phyloP scores from a whole-genome alignment of 2,888 invertebrate genomes.

The Neoaliturus tenellus region DNA sequence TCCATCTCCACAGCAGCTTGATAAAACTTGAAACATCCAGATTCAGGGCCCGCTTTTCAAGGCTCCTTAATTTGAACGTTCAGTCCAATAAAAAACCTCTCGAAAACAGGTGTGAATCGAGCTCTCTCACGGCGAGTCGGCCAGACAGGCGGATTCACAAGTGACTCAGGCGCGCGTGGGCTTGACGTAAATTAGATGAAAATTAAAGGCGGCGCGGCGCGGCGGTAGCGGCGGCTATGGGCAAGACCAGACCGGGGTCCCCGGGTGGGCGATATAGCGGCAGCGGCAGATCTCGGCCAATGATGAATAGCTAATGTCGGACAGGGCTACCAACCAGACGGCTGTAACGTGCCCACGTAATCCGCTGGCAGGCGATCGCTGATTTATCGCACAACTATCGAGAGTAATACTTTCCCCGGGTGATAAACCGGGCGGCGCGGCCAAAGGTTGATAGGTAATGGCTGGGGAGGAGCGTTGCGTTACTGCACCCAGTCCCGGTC shows the following conservation, averaged over 20 bases:
- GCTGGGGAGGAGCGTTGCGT: neutral
- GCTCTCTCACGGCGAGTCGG: neutral
- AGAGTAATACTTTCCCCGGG: constrained; percentile 13
- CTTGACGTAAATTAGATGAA: constrained; percentile 44
- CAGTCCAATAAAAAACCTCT: neutral
- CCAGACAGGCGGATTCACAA: neutral
- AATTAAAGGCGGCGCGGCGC: constrained; percentile 18
- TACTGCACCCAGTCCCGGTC: neutral
- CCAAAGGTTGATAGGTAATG: neutral
- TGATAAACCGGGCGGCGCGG: neutral
- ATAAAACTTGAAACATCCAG: no score
- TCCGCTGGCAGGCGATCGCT: neutral
- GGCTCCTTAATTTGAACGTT: no score
- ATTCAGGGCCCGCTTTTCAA: no score
- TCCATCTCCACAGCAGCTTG: no score
- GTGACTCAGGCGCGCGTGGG: constrained; percentile 21
- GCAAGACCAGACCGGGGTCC: constrained; percentile 1
- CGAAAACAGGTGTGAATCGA: neutral
- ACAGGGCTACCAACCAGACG: constrained; percentile 13
- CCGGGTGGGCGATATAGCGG: neutral
- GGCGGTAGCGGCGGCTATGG: neutral
- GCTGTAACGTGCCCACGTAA: neutral
- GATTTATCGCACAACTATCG: neutral
- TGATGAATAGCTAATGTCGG: constrained; percentile 18
- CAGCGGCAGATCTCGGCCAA: constrained; percentile 13